phyloP scores from a whole-genome alignment of 2,797 vertebrate species.

The Danio choprae region DNA sequence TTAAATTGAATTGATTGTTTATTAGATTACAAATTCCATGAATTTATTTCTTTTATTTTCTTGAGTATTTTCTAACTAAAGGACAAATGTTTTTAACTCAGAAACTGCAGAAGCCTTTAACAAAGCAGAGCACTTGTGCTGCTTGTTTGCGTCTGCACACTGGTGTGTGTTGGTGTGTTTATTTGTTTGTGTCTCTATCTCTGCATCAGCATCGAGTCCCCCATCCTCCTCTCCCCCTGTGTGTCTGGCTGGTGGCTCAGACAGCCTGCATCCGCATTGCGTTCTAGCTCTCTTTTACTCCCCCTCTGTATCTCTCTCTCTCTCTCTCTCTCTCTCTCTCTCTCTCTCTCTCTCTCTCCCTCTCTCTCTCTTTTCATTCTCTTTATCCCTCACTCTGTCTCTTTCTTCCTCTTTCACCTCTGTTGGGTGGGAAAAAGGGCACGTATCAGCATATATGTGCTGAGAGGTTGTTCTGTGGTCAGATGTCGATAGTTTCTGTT shows the following conservation, averaged over 20 bases:
- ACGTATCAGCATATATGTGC: constrained; percentile 68
- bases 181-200: constrained; percentile 55
- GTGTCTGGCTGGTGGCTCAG: constrained; percentile 75
- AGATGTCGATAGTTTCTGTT: constrained; percentile 21
- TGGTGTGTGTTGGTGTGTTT: constrained; percentile 32
- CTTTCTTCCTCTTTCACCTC: constrained; percentile 50
- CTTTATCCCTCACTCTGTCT: not conserved
- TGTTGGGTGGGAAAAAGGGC: constrained; percentile 62
- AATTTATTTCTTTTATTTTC: not conserved
- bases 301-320: constrained; percentile 67
- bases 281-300: constrained; percentile 71
- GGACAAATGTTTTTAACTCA: not conserved
- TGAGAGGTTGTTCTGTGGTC: constrained; percentile 43
- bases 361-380: constrained; percentile 57
- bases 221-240: constrained; percentile 55
- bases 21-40: not conserved
- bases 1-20: not conserved
- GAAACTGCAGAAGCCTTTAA: constrained; percentile 1
- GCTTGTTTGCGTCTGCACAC: not conserved
- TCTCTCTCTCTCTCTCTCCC: constrained; percentile 59
- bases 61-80: not conserved
- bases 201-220: constrained; percentile 57
- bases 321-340: constrained; percentile 64
- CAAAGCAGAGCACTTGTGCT: not conserved
- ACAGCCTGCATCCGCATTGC: constrained; percentile 84